Evolutionary conservation across 2,888 invertebrate species (phyloP), one percentile per base, ranked within the genome.

Genomic region (Crossocerus cetratus): DNA sequence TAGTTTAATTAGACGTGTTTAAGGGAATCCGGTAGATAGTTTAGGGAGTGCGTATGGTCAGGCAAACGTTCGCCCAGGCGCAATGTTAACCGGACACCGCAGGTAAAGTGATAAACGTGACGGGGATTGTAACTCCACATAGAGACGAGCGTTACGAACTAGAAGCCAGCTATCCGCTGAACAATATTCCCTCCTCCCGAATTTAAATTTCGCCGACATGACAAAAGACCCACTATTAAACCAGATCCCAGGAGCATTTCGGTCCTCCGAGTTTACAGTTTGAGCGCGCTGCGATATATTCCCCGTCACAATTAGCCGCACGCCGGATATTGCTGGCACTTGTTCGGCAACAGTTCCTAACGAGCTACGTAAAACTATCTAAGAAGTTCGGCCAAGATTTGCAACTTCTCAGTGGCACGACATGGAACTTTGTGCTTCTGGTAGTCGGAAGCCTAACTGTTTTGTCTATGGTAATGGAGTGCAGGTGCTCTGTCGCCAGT

Each of bases 361-460:
- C 69, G 62, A 65, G 74, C 20, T 22, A 32, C 67, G 67, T 69
- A 64, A 72, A 72, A 72, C 68, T 72, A 72, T 63, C 69, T 43
- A 49, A 56, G 64, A 70, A 74, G 69, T 74, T 70, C 58, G 32
- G 63, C 21, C 45, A n/a, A 32, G 65, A 68, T 71, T 67, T 71
- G 71, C 45, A 56, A 57, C 14, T 4, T 58, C n/a, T 61, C 42
- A 57, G 55, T 60, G 43, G 56, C 3, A 14, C 2, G 32, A 43
- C 20, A 54, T 53, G 16, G 11, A 32, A 32, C 32, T 32, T 32
- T 32, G 32, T 32, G 8, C 32, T 32, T 32, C 3, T 5, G 11
- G 8, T 32, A 32, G 32, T 32, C 32, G 0, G 1, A 32, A 32
- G 8, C 8, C 5, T 8, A 32, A 32, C 32, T 5, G 23, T 49